Evolutionary conservation across 2,888 invertebrate species (phyloP), one percentile per base, ranked within the genome.

Genomic region (Apodemia zela): DNA sequence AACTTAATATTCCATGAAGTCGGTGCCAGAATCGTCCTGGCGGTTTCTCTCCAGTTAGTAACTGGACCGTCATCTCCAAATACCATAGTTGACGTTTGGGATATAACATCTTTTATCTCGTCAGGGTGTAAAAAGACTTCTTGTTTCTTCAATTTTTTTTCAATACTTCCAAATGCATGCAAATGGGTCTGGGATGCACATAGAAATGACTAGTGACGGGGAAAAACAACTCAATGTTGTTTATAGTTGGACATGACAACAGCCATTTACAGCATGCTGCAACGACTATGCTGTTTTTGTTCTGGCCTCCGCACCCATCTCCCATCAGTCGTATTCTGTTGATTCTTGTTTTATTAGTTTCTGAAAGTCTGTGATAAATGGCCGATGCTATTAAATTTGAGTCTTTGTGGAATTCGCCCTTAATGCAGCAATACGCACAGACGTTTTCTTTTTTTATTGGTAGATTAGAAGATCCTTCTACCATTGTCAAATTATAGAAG

Each of bases 401-500:
- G 6, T 49, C 17, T 18, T 49, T 49, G 49, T 49, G 49, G 18
- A 49, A 49, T 18, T 49, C 49, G 18, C 18, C 10, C 10, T 49
- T 18, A 7, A 18, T 49, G 49, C 18, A 49, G 18, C 18, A 18
- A 18, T 49, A 49, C 3, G 49, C 49, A 49, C 18, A 49, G 18
- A 49, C 49, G 10, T 49, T 49, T 49, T 49, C 18, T 49, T 49
- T 10, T 18, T 18, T 49, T 18, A 49, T 49, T 10, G 49, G 18
- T 18, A 18, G 49, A 49, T 49, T 10, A 15, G 61, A 61, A 61
- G 49, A 11, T 33, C 61, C 61, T 51, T 61, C 61, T 54, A 54
- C 61, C 49, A 61, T 33, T 17, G 61, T 49, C 49, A 61, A 54
- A 18, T 61, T 61, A 49, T 61, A 62, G 21, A 57, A 62, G 51